Base-by-base conservation (phyloP, 2,797 vertebrate genomes). In the Kryptopterus vitreolus region DNA sequence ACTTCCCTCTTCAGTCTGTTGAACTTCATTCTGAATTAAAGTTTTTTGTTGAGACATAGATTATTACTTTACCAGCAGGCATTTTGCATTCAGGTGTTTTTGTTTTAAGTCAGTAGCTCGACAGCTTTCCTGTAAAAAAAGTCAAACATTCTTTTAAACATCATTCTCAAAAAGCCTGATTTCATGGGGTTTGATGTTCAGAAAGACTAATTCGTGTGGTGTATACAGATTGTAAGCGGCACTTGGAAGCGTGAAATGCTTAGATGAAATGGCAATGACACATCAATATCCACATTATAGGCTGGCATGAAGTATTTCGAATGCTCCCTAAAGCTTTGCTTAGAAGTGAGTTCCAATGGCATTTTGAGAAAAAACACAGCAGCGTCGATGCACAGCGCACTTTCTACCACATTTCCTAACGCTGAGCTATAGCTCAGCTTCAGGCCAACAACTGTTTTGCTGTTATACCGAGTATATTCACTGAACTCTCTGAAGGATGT, bases 401-500 rank as follows among this genome's bases (percentile, higher is more conserved):
- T 50, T 72, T 81, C 31, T 48, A 35, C 22, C 48, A 29, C 61
- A 29, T 65, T 57, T 52, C 73, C 53, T 74, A 26, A 24, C 29
- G 29, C 35, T 50, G 26, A 33, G 52, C 53, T 78, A 53, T 53
- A 24, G 74, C 53, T 69, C 43, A 22, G 38, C 61, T 66, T 29
- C 62, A 53, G 77, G 55, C 63, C 70, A 46, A 61, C 43, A 62
- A 75, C 63, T 55, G 71, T 75, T 69, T 50, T 75, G 29, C 55
- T 50, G n/a, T n/a, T 78, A 72, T 65, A 46, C 26, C 20, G 57
- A 46, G 29, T 69, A 75, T n/a, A 46, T 74, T 75, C 15, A 61
- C 55, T 1, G 29, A 68, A 68, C 53, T 70, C 81, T 82, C 71
- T 85, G 84, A 88, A 91, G 88, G 86, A 88, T 88, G 89, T 88